Conservation (phyloP, 2,113 vertebrate species). For the Pogona vitticeps region DNA sequence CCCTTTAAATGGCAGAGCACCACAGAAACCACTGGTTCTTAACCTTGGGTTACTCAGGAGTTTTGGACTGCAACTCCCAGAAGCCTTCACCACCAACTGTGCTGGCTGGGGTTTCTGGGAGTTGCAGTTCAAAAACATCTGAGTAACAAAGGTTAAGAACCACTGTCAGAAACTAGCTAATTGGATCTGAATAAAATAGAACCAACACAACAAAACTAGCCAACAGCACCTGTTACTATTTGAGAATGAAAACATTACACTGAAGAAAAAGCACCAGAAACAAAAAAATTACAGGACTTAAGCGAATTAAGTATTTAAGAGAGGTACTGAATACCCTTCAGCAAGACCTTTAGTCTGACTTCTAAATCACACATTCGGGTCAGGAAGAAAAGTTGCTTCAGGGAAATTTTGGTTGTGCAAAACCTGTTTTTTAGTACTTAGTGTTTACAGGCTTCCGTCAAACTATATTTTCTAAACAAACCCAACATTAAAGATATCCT, state of each 20-base stretch:
- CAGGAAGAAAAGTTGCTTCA: neutral
- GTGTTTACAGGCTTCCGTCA: no score
- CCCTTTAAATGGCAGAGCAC: neutral
- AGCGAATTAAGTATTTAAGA: neutral
- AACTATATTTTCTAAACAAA: neutral
- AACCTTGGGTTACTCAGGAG: no score
- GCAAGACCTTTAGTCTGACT: neutral
- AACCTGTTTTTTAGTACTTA: fast-evolving
- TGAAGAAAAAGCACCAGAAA: neutral
- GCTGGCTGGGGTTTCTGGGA: no score
- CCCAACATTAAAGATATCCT: neutral
- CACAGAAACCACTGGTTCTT: no score
- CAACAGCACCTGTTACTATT: no score
- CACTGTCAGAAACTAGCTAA: no score
- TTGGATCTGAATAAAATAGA: neutral
- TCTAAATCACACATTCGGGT: neutral
- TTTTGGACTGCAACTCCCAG: no score
- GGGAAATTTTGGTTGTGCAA: neutral
- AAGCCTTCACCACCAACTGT: no score
- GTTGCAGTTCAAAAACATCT: no score
- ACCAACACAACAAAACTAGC: neutral
- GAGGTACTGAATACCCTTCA: neutral
- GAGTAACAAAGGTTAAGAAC: no score
- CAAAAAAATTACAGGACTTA: neutral
- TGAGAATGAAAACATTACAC: neutral